Evolutionary conservation across 2,797 vertebrate genomes (phyloP).

Genomic region (Xenops minutus): DNA sequence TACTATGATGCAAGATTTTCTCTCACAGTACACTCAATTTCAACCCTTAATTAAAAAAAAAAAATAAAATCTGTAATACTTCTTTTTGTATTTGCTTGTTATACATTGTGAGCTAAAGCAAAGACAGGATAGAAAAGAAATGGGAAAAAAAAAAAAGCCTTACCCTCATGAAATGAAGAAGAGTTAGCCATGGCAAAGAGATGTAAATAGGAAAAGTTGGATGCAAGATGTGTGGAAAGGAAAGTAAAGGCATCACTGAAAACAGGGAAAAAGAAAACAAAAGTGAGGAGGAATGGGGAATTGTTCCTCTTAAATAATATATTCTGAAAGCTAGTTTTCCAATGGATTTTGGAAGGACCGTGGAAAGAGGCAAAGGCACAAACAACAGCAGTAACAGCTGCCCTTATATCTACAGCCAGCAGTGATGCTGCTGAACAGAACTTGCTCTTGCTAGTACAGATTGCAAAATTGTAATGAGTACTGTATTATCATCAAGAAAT

Average conservation of each 20-base stretch:
- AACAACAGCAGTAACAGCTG: background rate
- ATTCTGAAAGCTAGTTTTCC: background rate
- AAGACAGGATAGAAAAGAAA: constrained; percentile 51
- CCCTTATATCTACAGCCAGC: background rate
- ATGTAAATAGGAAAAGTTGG: constrained; percentile 71
- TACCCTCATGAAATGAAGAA: constrained; percentile 74
- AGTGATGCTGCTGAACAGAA: background rate
- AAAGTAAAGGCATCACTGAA: constrained; percentile 73
- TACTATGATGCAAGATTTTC: background rate
- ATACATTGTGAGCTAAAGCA: background rate
- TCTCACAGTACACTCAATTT: background rate
- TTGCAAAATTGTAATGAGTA: background rate
- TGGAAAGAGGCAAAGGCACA: background rate
- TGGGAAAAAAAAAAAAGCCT: constrained; percentile 2
- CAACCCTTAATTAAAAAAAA: background rate
- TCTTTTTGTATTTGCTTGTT: background rate
- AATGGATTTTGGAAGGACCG: background rate
- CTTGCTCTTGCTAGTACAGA: background rate
- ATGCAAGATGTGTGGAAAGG: constrained; percentile 72
- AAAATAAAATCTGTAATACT: background rate
- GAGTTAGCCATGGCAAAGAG: constrained; percentile 71
- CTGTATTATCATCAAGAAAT: background rate
- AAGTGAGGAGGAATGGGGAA: constrained; percentile 58
- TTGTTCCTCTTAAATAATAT: background rate
- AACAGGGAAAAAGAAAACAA: constrained; percentile 61